A percentile compares a stretch with the other conserved stretches of the same genome.
Conservation (phyloP, 1,140 invertebrate species). For the Chrysopa pallens region DNA sequence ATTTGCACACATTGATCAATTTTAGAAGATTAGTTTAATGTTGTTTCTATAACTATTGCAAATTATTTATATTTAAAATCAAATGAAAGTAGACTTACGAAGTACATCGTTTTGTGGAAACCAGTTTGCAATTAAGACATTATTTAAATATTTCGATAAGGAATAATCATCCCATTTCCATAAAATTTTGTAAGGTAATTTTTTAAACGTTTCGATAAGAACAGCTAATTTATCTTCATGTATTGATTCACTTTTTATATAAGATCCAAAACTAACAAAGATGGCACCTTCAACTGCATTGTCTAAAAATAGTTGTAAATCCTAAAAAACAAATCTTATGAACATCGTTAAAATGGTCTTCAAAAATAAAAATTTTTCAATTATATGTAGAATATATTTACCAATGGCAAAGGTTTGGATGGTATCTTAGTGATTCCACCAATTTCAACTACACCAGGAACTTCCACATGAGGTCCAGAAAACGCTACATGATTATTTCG, state of each 20-base stretch:
- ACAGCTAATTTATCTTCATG: slow-evolving; percentile 1
- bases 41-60: neutral
- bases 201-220: neutral
- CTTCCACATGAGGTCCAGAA: no score
- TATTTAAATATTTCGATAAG: neutral
- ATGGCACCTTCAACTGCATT: slow-evolving; percentile 16
- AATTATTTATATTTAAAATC: slow-evolving; percentile 1
- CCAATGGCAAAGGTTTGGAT: no score
- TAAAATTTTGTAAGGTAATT: neutral
- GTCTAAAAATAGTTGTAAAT: slow-evolving; percentile 13
- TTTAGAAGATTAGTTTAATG: neutral
- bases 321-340: slow-evolving; percentile 9
- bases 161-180: neutral
- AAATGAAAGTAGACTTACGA: neutral
- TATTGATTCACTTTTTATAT: slow-evolving; percentile 10
- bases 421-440: no score
- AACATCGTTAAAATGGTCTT: no score
- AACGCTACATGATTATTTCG: no score
- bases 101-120: slow-evolving; percentile 5
- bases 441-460: no score
- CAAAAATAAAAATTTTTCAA: no score
- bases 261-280: slow-evolving; percentile 18
- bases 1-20: neutral
- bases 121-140: neutral
- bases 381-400: no score